Base-by-base conservation (phyloP, 2,888 invertebrate species). In the Dichetophora obliterata region DNA sequence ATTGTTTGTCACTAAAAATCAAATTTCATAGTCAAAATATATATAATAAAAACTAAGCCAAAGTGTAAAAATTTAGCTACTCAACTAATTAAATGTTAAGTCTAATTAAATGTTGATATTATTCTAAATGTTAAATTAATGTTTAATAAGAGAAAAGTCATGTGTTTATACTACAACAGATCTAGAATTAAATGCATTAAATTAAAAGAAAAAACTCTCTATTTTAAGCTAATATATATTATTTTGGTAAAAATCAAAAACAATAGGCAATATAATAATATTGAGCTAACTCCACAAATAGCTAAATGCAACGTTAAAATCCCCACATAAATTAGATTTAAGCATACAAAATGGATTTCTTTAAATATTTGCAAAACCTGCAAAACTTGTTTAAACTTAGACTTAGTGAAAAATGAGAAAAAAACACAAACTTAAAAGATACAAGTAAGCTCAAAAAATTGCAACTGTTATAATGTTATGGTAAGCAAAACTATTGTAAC, bases 261-360 rank as follows among this genome's bases (percentile, higher is more conserved):
- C 8, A 54, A 54, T 54, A n/a, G n/a, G 19, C 5, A 27, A 19
- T 57, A 57, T 22, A 57, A 71, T 19, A 52, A 57, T n/a, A 19
- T 27, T 34, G 5, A 70, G 37, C n/a, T 31, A 11, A 54, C 19
- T 52, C 11, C 6, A 31, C 16, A 54, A 54, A 43, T 19, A 24
- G 5, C 6, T 43, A 59, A 43, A 22, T 37, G 43, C 59, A 59
- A 59, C 24, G n/a, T n/a, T n/a, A 14, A 59, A 61, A 31, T 3
- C 3, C 4, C 16, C 11, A 57, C 6, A 22, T 3, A 16, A 68
- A 19, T 37, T 57, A 57, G 57, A 5, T 16, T 19, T 48, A 31
- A 54, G 57, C 57, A 52, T 27, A 52, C 68, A 11, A 74, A 74
- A 74, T 74, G 74, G 74, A 74, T 74, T 74, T 74, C 74, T 74